Percentiles rank a stretch among this genome's conserved stretches.
Conservation (phyloP, 2,113 vertebrate genomes). For the Meles meles region DNA sequence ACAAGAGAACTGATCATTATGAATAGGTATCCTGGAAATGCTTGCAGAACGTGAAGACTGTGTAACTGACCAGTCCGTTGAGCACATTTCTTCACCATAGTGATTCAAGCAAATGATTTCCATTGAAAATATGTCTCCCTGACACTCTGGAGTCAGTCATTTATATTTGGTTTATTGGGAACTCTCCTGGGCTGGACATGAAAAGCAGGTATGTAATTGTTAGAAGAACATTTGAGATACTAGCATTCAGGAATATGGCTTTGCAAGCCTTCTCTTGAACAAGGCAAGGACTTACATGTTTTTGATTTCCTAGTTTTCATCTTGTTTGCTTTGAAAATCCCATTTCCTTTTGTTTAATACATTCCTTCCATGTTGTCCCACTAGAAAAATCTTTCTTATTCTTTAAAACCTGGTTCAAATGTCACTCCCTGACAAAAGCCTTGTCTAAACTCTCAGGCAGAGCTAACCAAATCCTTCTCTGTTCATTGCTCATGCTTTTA, state of each 20-base stretch:
- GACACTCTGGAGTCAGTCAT: neutral
- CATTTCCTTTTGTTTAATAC: neutral
- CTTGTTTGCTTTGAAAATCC: constrained; percentile 15
- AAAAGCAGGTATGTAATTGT: constrained; percentile 21
- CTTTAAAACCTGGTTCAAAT: constrained; percentile 15
- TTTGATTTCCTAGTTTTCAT: neutral
- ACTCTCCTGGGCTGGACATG: neutral
- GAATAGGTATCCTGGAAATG: constrained; percentile 49
- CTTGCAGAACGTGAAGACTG: neutral
- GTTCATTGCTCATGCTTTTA: neutral
- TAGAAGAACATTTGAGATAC: neutral
- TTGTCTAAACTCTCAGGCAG: constrained; percentile 2
- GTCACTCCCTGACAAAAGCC: constrained; percentile 25
- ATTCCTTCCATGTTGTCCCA: constrained; percentile 31
- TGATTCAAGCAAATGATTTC: constrained; percentile 58
- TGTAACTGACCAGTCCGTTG: constrained; percentile 27
- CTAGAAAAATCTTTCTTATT: constrained; percentile 26
- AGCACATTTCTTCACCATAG: constrained; percentile 66
- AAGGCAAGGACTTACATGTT: neutral
- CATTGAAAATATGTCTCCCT: constrained; percentile 47
- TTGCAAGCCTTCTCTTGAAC: neutral
- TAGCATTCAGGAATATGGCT: neutral
- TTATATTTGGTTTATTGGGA: neutral
- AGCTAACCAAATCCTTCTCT: neutral
- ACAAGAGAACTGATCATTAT: neutral